phyloP scores from a whole-genome alignment of 2,797 vertebrate genomes.

The Bradypus variegatus region DNA sequence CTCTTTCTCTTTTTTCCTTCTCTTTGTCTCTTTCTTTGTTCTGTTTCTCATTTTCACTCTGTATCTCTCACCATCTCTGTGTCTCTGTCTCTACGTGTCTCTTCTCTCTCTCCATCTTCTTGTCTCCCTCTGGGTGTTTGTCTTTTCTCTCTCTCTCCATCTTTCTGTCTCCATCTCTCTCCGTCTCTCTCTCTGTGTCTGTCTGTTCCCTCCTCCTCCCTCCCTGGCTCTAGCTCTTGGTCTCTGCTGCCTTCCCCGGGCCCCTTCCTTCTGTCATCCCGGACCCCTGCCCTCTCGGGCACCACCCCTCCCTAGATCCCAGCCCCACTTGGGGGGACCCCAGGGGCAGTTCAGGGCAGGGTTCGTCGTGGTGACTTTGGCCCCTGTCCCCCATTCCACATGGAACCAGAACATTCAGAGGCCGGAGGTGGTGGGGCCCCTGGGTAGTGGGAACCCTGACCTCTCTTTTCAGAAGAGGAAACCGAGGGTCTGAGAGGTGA shows the following conservation, averaged over 20 bases:
- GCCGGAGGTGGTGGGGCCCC: background rate
- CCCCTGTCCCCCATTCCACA: fast-evolving
- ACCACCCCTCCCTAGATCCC: background rate
- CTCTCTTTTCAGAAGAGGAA: background rate
- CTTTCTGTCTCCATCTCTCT: background rate
- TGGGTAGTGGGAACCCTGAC: background rate
- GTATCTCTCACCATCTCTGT: background rate
- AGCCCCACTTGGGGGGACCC: background rate
- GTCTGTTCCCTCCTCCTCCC: background rate
- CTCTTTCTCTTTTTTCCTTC: background rate
- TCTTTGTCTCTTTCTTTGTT: background rate
- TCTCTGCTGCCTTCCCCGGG: background rate
- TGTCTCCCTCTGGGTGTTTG: background rate
- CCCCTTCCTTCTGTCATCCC: background rate
- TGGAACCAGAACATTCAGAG: background rate
- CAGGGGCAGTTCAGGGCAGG: background rate
- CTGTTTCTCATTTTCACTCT: background rate
- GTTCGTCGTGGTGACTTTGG: background rate
- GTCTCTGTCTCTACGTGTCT: background rate
- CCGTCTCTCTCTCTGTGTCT: background rate
- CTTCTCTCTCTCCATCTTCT: background rate
- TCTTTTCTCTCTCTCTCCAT: background rate
- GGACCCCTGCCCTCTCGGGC: background rate
- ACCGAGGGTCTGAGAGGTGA: background rate
- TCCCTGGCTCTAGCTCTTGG: background rate